Conservation (phyloP, 2,113 vertebrate genomes). For the Petaurus breviceps region DNA sequence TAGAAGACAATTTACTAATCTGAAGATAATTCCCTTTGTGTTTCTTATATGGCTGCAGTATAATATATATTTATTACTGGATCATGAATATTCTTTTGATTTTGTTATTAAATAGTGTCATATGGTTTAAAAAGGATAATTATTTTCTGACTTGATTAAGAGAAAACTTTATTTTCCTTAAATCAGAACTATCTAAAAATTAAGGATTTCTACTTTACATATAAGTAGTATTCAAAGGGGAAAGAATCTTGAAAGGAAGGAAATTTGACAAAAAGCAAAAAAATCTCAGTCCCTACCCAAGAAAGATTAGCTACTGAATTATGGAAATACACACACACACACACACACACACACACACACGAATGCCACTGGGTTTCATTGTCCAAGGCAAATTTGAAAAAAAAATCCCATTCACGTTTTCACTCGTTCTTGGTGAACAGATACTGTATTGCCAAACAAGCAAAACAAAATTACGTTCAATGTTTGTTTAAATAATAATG, state of each 20-base stretch:
- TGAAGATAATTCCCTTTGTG: background rate
- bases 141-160: background rate
- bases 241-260: background rate
- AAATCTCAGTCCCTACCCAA: no score
- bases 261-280: background rate
- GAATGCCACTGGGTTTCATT: background rate
- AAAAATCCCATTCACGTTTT: background rate
- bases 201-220: no score
- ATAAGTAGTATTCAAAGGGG: background rate
- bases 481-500: background rate
- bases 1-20: background rate
- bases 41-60: background rate
- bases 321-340: no score
- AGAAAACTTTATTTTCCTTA: background rate
- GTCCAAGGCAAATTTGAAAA: background rate
- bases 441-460: background rate
- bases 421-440: background rate
- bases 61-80: background rate
- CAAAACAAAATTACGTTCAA: background rate
- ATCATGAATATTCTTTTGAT: background rate
- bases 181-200: background rate
- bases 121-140: background rate
- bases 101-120: background rate
- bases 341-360: no score
- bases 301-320: background rate